Base-by-base conservation (phyloP, 2,888 invertebrate species). In the Drosophila stalkeri region DNA sequence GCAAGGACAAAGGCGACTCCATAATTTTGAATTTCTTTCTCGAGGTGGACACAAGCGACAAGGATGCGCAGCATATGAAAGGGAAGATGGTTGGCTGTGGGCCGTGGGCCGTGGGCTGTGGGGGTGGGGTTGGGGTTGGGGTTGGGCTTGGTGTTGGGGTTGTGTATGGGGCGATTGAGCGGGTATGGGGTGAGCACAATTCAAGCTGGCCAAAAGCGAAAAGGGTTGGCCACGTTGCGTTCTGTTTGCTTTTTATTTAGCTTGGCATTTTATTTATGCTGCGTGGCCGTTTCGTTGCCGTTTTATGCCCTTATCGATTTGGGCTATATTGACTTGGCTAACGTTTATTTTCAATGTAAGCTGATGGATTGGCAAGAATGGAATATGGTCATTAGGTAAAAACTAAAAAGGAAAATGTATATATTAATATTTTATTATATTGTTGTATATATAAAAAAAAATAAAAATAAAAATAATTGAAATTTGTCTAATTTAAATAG, bases 261-360 rank as follows among this genome's bases (percentile, higher is more conserved):
- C 85, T 68, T 64, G 87, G 89, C 87, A 81, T 89, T 90, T 89
- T 90, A 90, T 90, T 90, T 90, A 90, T 90, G 84, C 89, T 84
- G 90, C 90, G 90, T 84, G 82, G 90, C 67, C 90, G 80, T 70
- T 67, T 56, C 70, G 39, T 69, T 67, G 67, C 65, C 71, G 63
- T 72, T 52, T 60, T 11, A 65, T 77, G 65, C 81, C 35, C 72
- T 69, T 16, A 11, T 43, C 51, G 33, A 46, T 35, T 37, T n/a
- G 9, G n/a, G 33, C 72, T 12, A 54, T 44, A 71, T 77, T 39
- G n/a, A 43, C 65, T 37, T 5, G 37, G 37, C 37, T 37, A 14
- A 14, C 37, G 2, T 6, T 0, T 37, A 14, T 37, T 37, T 14
- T 5, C 37, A 16, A 16, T n/a, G 7, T 16, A 7, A 23, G 16